Percentiles rank a stretch among this genome's conserved stretches.
These are phyloP conservation scores for Pollenia angustigena DNA, from an alignment of 2,888 invertebrate species.

Conservation along the genomic window DNA sequence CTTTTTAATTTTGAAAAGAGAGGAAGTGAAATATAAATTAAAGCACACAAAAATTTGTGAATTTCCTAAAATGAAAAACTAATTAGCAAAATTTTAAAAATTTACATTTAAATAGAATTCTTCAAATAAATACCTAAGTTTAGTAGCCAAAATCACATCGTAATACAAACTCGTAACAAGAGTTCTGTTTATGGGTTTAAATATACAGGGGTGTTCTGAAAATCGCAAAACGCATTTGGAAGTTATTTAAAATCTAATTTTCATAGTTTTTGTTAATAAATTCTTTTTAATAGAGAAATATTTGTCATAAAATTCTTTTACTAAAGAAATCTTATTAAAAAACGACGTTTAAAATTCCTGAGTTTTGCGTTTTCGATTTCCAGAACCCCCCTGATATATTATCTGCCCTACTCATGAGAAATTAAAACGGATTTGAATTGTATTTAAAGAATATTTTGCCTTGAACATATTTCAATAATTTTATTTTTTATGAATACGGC, in stretches of 20 bases:
- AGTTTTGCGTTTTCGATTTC: too few species aligned
- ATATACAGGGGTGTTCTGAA: background rate
- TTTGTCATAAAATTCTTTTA: too few species aligned
- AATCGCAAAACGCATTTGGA: background rate
- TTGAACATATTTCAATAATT: too few species aligned
- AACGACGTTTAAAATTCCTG: too few species aligned
- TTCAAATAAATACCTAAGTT: background rate
- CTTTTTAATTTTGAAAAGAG: background rate
- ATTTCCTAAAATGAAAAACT: background rate
- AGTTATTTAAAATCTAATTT: too few species aligned
- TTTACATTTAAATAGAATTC: conserved; percentile 11
- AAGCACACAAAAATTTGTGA: background rate
- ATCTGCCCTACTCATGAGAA: too few species aligned
- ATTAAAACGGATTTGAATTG: too few species aligned
- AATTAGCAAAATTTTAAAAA: conserved; percentile 15
- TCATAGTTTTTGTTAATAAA: too few species aligned
- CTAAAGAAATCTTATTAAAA: background rate
- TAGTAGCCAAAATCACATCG: background rate
- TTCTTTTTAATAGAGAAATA: too few species aligned
- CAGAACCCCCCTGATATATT: too few species aligned
- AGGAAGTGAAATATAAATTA: background rate
- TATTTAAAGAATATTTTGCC: too few species aligned
- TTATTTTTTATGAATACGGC: too few species aligned
- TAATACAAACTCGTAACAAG: background rate
- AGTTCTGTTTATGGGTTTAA: background rate